phyloP scores from a whole-genome alignment of 2,113 vertebrate genomes.

The Poicephalus meyeri region DNA sequence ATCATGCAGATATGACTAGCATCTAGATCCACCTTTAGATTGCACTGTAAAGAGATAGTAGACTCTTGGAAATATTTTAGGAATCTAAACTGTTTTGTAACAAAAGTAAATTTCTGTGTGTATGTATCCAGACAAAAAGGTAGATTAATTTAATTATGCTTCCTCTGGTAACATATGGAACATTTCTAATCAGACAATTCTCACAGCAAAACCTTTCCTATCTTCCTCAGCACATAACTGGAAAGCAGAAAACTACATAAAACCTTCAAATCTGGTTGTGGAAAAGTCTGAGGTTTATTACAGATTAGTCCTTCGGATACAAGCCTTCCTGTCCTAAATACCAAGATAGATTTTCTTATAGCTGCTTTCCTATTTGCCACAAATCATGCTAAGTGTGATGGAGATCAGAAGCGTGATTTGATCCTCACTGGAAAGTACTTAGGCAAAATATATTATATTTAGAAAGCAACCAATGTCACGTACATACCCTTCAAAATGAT shows the following conservation, averaged over 20 bases:
- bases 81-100: neutral
- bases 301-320: neutral
- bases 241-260: neutral
- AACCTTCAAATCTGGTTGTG: neutral
- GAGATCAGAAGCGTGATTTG: neutral
- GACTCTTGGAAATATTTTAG: neutral
- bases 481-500: neutral
- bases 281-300: neutral
- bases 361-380: neutral
- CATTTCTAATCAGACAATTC: neutral
- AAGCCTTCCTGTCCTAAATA: neutral
- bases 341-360: neutral
- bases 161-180: neutral
- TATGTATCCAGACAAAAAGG: neutral
- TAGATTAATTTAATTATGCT: neutral
- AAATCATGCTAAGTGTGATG: neutral
- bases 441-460: neutral
- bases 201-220: neutral
- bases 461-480: neutral
- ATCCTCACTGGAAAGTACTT: neutral
- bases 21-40: neutral
- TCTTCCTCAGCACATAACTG: neutral
- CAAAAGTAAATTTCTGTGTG: neutral
- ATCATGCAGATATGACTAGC: accelerated
- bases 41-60: neutral